phyloP scores from a whole-genome alignment of 2,888 invertebrate species.

The Psococerastis gibbosa region DNA sequence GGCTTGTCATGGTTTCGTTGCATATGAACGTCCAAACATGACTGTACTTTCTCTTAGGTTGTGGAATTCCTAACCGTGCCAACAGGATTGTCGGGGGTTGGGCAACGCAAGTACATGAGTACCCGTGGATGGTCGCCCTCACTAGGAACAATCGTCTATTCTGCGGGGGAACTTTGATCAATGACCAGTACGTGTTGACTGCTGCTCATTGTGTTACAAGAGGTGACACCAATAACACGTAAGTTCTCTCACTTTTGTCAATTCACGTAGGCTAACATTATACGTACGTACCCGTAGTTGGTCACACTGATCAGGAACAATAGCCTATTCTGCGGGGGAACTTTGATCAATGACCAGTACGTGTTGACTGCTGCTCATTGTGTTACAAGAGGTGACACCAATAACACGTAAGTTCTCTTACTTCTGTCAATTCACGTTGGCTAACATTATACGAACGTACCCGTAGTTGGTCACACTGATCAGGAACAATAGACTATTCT shows the following conservation, averaged over 20 bases:
- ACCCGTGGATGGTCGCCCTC: constrained; percentile 25
- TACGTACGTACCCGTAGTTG: constrained; percentile 26
- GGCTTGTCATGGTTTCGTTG: too few species aligned
- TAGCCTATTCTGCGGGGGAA: constrained; percentile 24
- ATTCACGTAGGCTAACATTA: not conserved
- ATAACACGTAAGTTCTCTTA: not conserved
- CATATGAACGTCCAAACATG: not conserved
- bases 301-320: constrained; percentile 23
- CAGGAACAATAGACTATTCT: constrained; percentile 23
- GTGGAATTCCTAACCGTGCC: constrained; percentile 22
- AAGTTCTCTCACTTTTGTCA: not conserved
- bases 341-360: constrained; percentile 23
- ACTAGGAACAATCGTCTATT: constrained; percentile 23
- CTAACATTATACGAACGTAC: constrained; percentile 21
- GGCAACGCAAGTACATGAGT: constrained; percentile 23
- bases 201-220: constrained; percentile 25
- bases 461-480: constrained; percentile 25
- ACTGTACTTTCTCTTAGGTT: constrained; percentile 18
- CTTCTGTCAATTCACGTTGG: not conserved
- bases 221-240: constrained; percentile 6
- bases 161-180: constrained; percentile 24
- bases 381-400: constrained; percentile 19
- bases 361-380: constrained; percentile 26
- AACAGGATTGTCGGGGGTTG: constrained; percentile 24
- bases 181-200: constrained; percentile 23